Percentiles rank a stretch among this genome's conserved stretches.
Evolutionary conservation across 2,113 vertebrate species (phyloP).

Genomic region (Calyptomena viridis): DNA sequence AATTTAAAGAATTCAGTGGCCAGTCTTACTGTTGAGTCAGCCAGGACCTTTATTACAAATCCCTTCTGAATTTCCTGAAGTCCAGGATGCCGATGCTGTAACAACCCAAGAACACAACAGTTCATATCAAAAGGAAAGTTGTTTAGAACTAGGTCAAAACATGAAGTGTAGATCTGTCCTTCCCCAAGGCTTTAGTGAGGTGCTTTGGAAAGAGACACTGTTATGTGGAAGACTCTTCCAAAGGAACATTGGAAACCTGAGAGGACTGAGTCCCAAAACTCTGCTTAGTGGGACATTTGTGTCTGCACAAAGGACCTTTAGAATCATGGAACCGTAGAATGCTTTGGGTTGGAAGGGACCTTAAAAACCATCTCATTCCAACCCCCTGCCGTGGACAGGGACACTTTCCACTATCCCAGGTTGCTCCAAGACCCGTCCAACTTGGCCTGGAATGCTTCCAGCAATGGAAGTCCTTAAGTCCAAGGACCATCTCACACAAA

Average conservation of each 20-base stretch:
- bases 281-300: not conserved
- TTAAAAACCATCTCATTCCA: not conserved
- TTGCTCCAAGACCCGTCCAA: fast-evolving
- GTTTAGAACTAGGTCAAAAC: not conserved
- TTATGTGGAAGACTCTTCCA: not conserved
- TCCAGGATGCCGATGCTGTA: not conserved
- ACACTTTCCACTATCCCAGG: not conserved
- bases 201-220: not conserved
- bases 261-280: not conserved
- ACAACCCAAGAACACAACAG: not conserved
- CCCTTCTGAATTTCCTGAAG: not conserved
- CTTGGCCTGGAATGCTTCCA: not conserved
- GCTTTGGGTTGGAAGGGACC: not conserved
- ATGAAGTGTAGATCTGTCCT: not conserved
- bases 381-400: too few species aligned
- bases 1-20: not conserved
- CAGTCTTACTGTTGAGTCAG: not conserved
- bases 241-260: not conserved
- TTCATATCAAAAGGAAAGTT: not conserved
- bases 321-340: not conserved
- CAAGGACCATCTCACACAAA: not conserved
- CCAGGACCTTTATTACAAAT: not conserved
- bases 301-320: not conserved
- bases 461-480: too few species aligned
- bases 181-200: not conserved